Base-by-base conservation (phyloP, 1,140 invertebrate species). In the Nasonia giraulti region DNA sequence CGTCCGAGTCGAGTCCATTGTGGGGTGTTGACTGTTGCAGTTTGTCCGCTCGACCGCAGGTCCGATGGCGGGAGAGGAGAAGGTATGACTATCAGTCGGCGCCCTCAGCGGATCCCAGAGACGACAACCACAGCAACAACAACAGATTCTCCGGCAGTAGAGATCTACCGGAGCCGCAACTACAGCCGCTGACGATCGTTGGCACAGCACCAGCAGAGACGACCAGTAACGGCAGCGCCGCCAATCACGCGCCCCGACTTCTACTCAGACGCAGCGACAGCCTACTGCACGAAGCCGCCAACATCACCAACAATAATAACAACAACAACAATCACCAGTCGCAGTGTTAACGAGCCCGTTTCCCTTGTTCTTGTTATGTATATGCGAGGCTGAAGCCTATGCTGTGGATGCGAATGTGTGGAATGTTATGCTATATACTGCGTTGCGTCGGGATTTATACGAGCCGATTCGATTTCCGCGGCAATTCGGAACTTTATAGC, bases 1-100 rank as follows among this genome's bases (percentile, higher is more conserved):
- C 88, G 87, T 86, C 87, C 88, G 88, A 90, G 91, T 91, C 88
- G 89, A 91, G 89, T 91, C 90, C 90, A 92, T 91, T 90, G 87
- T 92, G 88, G 90, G 81, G 89, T 91, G 87, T 91, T 92, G 91
- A 91, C 90, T 93, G 92, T 93, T 93, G 91, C 93, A 94, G 94
- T 94, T 94, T 92, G 93, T 94, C 89, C 93, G 94, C 87, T 94
- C 92, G 87, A 92, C 92, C 88, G 92, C 93, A 91, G 94, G 93
- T 91, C 91, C 93, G 91, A 91, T 93, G 88, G 92, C 92, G 82
- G 93, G 92, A 88, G 94, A 95, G 90, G 94, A 94, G 90, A 94
- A 94, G 91, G 94, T 95, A 91, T 94, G 94, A 94, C 93, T 94
- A 91, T 91, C 93, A 93, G 90, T 89, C 88, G 89, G 91, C 92